phyloP scores from a whole-genome alignment of 2,888 invertebrate species.

The Dromius quadrimaculatus region DNA sequence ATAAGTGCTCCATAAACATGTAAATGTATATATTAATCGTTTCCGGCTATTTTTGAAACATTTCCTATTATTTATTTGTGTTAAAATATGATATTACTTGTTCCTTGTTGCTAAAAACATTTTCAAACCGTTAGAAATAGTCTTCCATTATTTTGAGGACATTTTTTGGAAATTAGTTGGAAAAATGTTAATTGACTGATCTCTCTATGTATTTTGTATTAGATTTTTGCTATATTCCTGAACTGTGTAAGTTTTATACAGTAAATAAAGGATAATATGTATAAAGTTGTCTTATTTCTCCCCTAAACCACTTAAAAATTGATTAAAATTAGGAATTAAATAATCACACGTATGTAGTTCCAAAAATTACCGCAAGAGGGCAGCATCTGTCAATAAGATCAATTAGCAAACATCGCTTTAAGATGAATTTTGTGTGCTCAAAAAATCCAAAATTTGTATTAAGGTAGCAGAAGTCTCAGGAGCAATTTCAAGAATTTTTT shows the following conservation, averaged over 20 bases:
- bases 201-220: conserved; percentile 6
- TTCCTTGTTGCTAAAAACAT: not conserved
- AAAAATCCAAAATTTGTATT: too few relatives aligned
- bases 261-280: too few relatives aligned
- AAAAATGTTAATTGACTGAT: conserved; percentile 12
- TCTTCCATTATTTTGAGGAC: conserved; percentile 1
- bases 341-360: too few relatives aligned
- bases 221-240: not conserved
- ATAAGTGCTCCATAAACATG: not conserved
- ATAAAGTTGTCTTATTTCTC: too few relatives aligned
- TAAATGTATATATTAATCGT: not conserved
- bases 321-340: too few relatives aligned
- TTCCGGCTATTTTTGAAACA: not conserved
- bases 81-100: not conserved
- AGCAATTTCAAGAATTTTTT: too few relatives aligned
- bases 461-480: too few relatives aligned
- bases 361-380: too few relatives aligned
- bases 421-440: too few relatives aligned
- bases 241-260: conserved; percentile 1
- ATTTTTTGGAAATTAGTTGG: not conserved
- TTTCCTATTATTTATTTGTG: not conserved
- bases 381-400: too few relatives aligned
- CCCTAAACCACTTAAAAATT: too few relatives aligned
- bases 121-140: not conserved
- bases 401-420: too few relatives aligned